These are phyloP conservation scores for Diabrotica virgifera DNA, from an alignment of 1,140 invertebrate species.

Conservation along the genomic window DNA sequence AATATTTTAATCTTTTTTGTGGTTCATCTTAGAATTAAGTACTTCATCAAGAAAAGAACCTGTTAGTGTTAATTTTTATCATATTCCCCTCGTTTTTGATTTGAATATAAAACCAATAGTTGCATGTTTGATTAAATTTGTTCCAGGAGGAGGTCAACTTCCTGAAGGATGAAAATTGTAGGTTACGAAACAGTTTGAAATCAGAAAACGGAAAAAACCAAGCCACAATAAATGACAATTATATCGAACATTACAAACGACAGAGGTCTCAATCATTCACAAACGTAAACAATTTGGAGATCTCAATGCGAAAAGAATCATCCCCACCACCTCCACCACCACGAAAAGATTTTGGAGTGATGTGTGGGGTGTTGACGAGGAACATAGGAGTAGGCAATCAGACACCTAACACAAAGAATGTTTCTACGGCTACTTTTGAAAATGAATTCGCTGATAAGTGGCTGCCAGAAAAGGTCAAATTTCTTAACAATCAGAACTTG, in stretches of 20 bases:
- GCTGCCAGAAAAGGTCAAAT: conserved; percentile 43
- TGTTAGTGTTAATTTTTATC: neutral
- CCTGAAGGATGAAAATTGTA: conserved; percentile 71
- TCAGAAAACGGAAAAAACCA: conserved; percentile 46
- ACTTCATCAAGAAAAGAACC: no score
- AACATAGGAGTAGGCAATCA: conserved; percentile 62
- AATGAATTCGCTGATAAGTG: conserved; percentile 41
- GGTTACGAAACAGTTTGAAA: conserved; percentile 59
- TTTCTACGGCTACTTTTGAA: conserved; percentile 41
- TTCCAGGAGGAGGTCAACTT: conserved; percentile 58
- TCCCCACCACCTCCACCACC: conserved; percentile 32
- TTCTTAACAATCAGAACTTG: conserved; percentile 32
- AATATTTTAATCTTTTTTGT: no score
- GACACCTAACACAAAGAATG: conserved; percentile 45
- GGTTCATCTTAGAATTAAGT: no score
- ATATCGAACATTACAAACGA: conserved; percentile 23
- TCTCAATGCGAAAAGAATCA: conserved; percentile 23
- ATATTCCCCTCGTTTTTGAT: neutral
- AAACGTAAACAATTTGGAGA: conserved; percentile 27
- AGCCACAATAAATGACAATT: conserved; percentile 49
- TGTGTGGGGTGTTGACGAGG: conserved; percentile 63
- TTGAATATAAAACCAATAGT: neutral
- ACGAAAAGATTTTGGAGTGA: conserved; percentile 63
- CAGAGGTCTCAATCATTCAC: conserved; percentile 37
- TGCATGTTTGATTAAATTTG: neutral